phyloP scores from a whole-genome alignment of 1,140 invertebrate genomes.

The Pantala flavescens region DNA sequence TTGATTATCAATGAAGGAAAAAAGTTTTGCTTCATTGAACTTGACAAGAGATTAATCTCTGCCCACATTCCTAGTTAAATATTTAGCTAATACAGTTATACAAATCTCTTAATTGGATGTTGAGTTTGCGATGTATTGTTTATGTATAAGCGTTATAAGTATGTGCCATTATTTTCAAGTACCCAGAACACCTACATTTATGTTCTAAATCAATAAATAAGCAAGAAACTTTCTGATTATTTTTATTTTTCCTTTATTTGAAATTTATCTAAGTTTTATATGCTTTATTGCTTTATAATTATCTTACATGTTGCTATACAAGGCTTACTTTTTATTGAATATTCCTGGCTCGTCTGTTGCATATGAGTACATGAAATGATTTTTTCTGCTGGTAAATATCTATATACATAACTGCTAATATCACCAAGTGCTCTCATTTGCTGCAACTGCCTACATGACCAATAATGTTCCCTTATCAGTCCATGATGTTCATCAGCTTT shows the following conservation, averaged over 20 bases:
- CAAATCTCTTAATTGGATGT: neutral
- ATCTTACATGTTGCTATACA: too few species aligned
- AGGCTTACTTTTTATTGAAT: too few species aligned
- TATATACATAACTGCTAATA: neutral
- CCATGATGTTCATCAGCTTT: neutral
- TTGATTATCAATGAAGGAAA: neutral
- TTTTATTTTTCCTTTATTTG: conserved; percentile 1
- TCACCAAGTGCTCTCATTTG: conserved; percentile 8
- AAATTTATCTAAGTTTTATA: neutral
- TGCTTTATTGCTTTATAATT: too few species aligned
- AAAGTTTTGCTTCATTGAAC: neutral
- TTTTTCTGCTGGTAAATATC: too few species aligned
- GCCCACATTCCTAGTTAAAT: neutral
- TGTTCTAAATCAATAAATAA: neutral
- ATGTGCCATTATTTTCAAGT: neutral
- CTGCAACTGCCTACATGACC: neutral
- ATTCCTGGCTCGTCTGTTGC: too few species aligned
- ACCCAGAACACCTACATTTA: neutral
- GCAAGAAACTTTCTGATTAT: neutral
- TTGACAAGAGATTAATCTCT: neutral
- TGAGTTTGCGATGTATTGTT: too few species aligned
- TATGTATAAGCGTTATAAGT: neutral
- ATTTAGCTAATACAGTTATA: neutral
- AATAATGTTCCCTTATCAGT: neutral
- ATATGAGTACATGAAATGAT: too few species aligned